Evolutionary conservation across 2,797 vertebrate genomes (phyloP), one percentile per base, ranked within the genome.

Genomic region (Acipenser ruthenus): DNA sequence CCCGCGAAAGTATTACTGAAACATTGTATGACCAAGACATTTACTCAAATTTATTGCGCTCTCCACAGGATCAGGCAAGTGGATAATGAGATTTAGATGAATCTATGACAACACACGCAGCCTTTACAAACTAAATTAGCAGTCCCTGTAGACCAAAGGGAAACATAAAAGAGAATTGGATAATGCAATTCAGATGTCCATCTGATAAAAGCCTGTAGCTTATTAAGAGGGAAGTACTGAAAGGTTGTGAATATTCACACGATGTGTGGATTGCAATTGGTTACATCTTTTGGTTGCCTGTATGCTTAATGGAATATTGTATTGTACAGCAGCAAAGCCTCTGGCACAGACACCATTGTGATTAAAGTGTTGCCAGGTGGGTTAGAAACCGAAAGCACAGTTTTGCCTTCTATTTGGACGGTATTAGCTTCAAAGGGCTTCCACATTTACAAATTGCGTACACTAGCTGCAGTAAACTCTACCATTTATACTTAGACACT

Each of bases 91-190:
- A 82, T 68, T 70, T 51, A 75, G 68, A 67, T 72, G 67, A 67
- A 79, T 79, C 73, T 74, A 70, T 66, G 65, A 66, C 10, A 72
- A 60, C 70, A 80, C 68, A 75, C 58, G 58, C 60, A 61, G 64
- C 9, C 53, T 71, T 68, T 66, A 51, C 61, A 74, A 71, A 73
- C 68, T 64, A 58, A 50, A 68, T 71, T 70, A 73, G 60, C 59
- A 52, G 50, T 52, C 23, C 11, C 53, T 50, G 60, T 18, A 65
- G 65, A 56, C 62, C 9, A 51, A 15, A 7, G 68, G 67, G 52
- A 68, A 50, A 37, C 50, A 50, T 55, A 53, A 18, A n/a, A 60
- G 23, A 59, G 23, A 11, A 9, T 23, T 48, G 50, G 13, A 53
- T 23, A 60, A 60, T 7, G 60, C 52, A 6, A 66, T 50, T 49